Evolutionary conservation across 2,888 invertebrate genomes (phyloP).

Genomic region (Heliconius ismenius): DNA sequence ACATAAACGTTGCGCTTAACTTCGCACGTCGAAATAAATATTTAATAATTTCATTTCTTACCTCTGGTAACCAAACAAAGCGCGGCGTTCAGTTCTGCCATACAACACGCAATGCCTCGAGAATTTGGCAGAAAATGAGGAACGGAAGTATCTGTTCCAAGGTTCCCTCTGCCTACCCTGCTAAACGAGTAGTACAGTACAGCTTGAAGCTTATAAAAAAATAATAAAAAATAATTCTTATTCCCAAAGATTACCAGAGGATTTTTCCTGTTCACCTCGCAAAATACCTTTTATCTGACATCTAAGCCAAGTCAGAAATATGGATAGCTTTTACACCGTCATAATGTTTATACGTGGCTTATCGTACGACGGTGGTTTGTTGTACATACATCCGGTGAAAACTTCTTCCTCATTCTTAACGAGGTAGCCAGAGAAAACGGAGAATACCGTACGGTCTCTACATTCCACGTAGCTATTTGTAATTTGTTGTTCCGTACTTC

Average conservation of each 20-base stretch:
- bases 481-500: too few relatives aligned
- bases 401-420: too few relatives aligned
- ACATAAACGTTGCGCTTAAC: too few relatives aligned
- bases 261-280: not conserved
- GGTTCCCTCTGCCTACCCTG: not conserved
- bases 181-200: too few relatives aligned
- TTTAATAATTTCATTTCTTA: not conserved
- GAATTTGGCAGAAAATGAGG: not conserved
- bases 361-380: not conserved
- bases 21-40: too few relatives aligned
- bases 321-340: conserved; percentile 6
- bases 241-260: not conserved
- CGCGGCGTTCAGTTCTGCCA: not conserved
- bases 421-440: too few relatives aligned
- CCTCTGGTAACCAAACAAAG: not conserved
- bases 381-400: not conserved
- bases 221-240: not conserved
- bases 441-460: too few relatives aligned
- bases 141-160: not conserved
- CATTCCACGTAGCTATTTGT: too few relatives aligned
- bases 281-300: conserved; percentile 8
- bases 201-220: too few relatives aligned
- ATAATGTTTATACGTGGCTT: conserved; percentile 2
- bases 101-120: not conserved
- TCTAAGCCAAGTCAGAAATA: conserved; percentile 11